Evolutionary conservation across 2,888 invertebrate genomes (phyloP).

Genomic region (Cantharis rustica): DNA sequence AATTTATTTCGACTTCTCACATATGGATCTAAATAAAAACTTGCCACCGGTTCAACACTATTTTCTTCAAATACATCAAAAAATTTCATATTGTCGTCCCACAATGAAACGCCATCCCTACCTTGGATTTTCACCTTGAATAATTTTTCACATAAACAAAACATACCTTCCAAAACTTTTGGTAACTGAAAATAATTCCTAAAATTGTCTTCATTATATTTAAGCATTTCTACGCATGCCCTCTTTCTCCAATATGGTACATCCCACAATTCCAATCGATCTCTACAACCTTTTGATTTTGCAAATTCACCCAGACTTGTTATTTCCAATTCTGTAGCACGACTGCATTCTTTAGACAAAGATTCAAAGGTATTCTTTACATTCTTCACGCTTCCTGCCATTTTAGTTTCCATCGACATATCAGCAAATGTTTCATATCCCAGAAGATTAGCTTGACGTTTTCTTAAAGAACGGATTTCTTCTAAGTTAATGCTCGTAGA

Average conservation of each 20-base stretch:
- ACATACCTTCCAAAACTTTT: slow-evolving; percentile 78
- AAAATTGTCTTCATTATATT: slow-evolving; percentile 72
- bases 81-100: slow-evolving; percentile 86
- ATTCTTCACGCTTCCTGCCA: slow-evolving; percentile 82
- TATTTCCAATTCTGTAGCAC: slow-evolving; percentile 78
- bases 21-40: slow-evolving; percentile 86
- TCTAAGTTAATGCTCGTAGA: slow-evolving; percentile 78
- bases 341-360: slow-evolving; percentile 70
- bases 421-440: slow-evolving; percentile 82
- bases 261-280: slow-evolving; percentile 78
- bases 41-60: slow-evolving; percentile 69
- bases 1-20: slow-evolving; percentile 69
- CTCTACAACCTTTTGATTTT: slow-evolving; percentile 66
- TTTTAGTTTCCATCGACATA: slow-evolving; percentile 92
- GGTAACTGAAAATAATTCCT: slow-evolving; percentile 83
- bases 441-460: slow-evolving; percentile 73
- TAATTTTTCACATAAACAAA: slow-evolving; percentile 73
- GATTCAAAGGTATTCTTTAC: slow-evolving; percentile 72
- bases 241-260: slow-evolving; percentile 86
- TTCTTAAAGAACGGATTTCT: slow-evolving; percentile 72
- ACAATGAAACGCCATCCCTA: slow-evolving; percentile 68
- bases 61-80: slow-evolving; percentile 78
- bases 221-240: slow-evolving; percentile 68
- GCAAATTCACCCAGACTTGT: slow-evolving; percentile 75
- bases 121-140: slow-evolving; percentile 80